Conservation (phyloP, 1,140 invertebrate species). For the Bemisia tabaci region DNA sequence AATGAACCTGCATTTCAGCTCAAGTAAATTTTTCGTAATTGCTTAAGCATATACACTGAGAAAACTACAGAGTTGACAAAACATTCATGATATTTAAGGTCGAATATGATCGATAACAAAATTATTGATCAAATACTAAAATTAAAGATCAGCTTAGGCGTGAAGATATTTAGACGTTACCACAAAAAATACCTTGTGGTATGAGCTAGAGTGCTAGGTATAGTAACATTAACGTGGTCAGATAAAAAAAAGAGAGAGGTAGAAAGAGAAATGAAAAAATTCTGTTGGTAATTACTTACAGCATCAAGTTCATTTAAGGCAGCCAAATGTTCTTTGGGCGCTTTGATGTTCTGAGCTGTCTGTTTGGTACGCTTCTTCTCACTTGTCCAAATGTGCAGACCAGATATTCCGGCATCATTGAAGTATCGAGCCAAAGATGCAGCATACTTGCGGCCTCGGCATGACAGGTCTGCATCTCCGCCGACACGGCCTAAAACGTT, state of each 20-base stretch:
- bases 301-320: slow-evolving; percentile 84
- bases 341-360: slow-evolving; percentile 64
- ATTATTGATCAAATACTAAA: too few species aligned
- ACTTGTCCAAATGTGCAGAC: slow-evolving; percentile 77
- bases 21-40: too few species aligned
- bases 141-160: too few species aligned
- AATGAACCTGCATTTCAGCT: too few species aligned
- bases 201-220: too few species aligned
- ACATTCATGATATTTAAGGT: too few species aligned
- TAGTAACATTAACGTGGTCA: too few species aligned
- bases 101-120: too few species aligned
- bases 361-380: slow-evolving; percentile 74
- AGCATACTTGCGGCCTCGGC: slow-evolving; percentile 65
- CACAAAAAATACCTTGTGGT: too few species aligned
- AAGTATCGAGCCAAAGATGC: slow-evolving; percentile 58
- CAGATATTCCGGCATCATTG: slow-evolving; percentile 41
- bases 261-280: slow-evolving; percentile 1
- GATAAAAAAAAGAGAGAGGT: neutral
- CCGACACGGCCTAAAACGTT: slow-evolving; percentile 84
- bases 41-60: too few species aligned
- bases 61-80: too few species aligned
- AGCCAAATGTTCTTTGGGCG: slow-evolving; percentile 59
- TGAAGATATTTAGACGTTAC: too few species aligned
- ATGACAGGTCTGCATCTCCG: slow-evolving; percentile 70
- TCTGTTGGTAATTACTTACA: slow-evolving; percentile 6